Conservation (phyloP, 2,113 vertebrate genomes). For the Desmodus rotundus region DNA sequence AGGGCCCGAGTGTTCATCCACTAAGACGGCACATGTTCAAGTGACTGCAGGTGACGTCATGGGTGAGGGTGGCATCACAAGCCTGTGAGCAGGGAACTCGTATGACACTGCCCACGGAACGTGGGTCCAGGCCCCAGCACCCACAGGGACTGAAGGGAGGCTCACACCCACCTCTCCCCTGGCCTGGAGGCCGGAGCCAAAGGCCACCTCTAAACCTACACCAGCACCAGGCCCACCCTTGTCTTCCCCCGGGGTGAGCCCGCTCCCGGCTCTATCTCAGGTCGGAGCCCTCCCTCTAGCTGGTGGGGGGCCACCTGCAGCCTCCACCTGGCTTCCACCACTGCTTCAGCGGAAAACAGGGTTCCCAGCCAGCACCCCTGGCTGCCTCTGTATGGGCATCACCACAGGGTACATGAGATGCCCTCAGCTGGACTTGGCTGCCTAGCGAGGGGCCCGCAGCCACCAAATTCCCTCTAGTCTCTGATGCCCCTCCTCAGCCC, state of each 20-base stretch:
- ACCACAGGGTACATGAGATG: neutral
- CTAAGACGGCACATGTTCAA: neutral
- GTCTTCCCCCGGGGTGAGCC: neutral
- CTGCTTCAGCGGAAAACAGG: slow-evolving; percentile 73
- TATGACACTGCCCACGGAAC: neutral
- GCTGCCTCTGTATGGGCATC: neutral
- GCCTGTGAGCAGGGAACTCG: neutral
- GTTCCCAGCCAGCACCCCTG: slow-evolving; percentile 50
- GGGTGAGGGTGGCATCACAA: neutral
- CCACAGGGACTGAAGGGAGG: neutral
- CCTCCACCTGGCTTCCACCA: slow-evolving; percentile 8
- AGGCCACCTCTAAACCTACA: neutral
- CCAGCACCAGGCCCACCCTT: slow-evolving; percentile 46
- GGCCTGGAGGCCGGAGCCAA: slow-evolving; percentile 19
- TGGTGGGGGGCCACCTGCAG: slow-evolving; percentile 13
- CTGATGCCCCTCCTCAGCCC: neutral
- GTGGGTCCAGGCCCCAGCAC: neutral
- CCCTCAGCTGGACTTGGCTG: neutral
- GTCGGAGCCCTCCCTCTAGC: slow-evolving; percentile 38
- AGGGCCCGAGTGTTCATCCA: neutral
- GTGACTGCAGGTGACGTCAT: neutral
- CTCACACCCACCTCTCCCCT: neutral
- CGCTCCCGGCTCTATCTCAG: slow-evolving; percentile 58
- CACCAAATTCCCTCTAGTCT: neutral
- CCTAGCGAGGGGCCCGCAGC: neutral